Conservation (phyloP, 1,140 invertebrate species). For the Mamestra configurata region DNA sequence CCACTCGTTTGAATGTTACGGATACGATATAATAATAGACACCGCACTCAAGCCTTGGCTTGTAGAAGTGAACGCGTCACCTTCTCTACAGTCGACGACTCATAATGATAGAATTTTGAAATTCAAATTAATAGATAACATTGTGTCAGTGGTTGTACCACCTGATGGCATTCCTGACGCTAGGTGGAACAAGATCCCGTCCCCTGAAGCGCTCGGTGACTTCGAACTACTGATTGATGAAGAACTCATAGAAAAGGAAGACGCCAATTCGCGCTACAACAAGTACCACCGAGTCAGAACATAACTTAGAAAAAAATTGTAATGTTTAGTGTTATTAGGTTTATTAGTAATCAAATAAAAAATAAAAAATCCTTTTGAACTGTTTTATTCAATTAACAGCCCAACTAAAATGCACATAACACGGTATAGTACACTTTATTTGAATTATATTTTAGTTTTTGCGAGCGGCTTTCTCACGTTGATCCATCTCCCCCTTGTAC, state of each 20-base stretch:
- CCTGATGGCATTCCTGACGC: constrained; percentile 96
- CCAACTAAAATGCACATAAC: neutral
- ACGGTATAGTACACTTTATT: too few relatives aligned
- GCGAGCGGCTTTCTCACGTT: constrained; percentile 23
- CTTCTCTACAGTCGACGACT: constrained; percentile 97
- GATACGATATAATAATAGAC: constrained; percentile 97
- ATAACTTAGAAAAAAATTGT: constrained; percentile 26
- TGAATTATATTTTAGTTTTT: constrained; percentile 19
- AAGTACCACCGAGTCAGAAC: constrained; percentile 55
- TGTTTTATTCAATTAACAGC: constrained; percentile 11
- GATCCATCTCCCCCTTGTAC: constrained; percentile 85
- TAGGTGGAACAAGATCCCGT: constrained; percentile 96
- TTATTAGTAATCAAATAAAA: neutral
- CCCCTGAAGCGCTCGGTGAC: constrained; percentile 93
- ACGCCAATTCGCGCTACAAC: constrained; percentile 57
- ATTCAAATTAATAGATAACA: constrained; percentile 98
- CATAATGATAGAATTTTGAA: constrained; percentile 98
- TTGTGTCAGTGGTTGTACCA: constrained; percentile 96
- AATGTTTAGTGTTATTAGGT: neutral
- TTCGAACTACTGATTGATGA: constrained; percentile 97
- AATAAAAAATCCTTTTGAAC: neutral
- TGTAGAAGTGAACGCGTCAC: constrained; percentile 97
- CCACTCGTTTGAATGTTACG: constrained; percentile 96
- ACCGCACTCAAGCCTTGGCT: constrained; percentile 95
- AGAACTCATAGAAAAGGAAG: constrained; percentile 87